These are phyloP conservation scores for Catajapyx aquilonaris DNA, from an alignment of 1,140 invertebrate genomes.

Conservation along the genomic window DNA sequence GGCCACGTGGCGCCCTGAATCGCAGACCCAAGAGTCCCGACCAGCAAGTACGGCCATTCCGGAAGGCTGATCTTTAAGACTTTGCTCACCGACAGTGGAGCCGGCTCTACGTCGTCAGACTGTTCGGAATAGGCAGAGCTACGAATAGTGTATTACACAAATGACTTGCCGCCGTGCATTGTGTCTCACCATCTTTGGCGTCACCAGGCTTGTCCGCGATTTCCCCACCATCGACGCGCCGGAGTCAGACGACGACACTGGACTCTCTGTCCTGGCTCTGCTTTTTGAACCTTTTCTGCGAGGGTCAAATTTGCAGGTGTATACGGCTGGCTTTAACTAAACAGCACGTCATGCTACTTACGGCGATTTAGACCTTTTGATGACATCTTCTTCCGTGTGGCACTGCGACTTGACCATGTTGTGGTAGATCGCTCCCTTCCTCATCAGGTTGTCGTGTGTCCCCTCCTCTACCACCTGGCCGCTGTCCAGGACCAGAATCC, in stretches of 20 bases:
- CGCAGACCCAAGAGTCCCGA: slow-evolving; percentile 45
- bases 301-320: too few relatives aligned
- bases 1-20: slow-evolving; percentile 54
- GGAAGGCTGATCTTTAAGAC: slow-evolving; percentile 49
- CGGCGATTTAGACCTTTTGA: slow-evolving; percentile 1
- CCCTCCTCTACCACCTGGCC: slow-evolving; percentile 24
- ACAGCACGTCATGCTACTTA: background rate
- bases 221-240: too few relatives aligned
- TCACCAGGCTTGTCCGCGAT: too few relatives aligned
- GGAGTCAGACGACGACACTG: too few relatives aligned
- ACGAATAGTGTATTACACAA: slow-evolving; percentile 3
- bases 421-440: slow-evolving; percentile 27
- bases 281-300: too few relatives aligned
- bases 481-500: slow-evolving; percentile 14
- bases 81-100: slow-evolving; percentile 27
- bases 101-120: too few relatives aligned
- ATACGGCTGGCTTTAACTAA: too few relatives aligned
- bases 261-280: too few relatives aligned
- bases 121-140: slow-evolving; percentile 1
- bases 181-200: too few relatives aligned
- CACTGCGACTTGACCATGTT: slow-evolving; percentile 25
- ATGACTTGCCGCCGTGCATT: too few relatives aligned
- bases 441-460: slow-evolving; percentile 24
- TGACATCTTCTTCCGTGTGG: slow-evolving; percentile 5
- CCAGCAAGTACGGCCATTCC: slow-evolving; percentile 50